Base-by-base conservation (phyloP, 2,113 vertebrate species). In the Rhea pennata region DNA sequence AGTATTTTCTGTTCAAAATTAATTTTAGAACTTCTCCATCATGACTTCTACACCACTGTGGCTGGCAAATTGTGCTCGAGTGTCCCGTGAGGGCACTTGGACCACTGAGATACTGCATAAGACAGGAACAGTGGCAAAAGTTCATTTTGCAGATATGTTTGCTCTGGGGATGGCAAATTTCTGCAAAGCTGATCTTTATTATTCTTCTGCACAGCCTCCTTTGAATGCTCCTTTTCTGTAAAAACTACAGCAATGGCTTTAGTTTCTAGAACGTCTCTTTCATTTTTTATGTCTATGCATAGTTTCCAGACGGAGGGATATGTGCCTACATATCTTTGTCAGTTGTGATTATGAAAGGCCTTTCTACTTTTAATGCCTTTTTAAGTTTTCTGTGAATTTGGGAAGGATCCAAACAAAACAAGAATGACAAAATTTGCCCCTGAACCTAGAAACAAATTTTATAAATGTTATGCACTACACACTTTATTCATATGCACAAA, bases 141-240 rank as follows among this genome's bases (percentile, higher is more conserved):
- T 82, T 89, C 58, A 51, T 95, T 53, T 89, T 92, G 87, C 94
- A 96, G 89, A 87, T 84, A 84, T 91, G 42, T 61, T 65, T 95
- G 93, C 61, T 79, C 77, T 87, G 62, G 51, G 70, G 93, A 91
- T 76, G 95, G 81, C 77, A 91, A 71, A 92, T 92, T 92, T 95
- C 81, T 87, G 87, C 73, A 87, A 82, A 95, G 87, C 81, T 87
- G 70, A 44, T 82, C 78, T 91, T 84, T 91, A 72, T 95, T 96
- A 92, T 79, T 91, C 81, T 92, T 65, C 62, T 91, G 29, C 20
- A 66, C 12, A 91, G 39, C 8, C 58, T 84, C 36, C 20, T 53
- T 53, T 85, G 71, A 87, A 65, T 69, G 71, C 24, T 72, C 13
- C 3, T 75, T 69, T 73, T 23, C 22, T 73, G 22, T 58, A 81